Base-by-base conservation (phyloP, 2,797 vertebrate species). In the Lacerta viridis region DNA sequence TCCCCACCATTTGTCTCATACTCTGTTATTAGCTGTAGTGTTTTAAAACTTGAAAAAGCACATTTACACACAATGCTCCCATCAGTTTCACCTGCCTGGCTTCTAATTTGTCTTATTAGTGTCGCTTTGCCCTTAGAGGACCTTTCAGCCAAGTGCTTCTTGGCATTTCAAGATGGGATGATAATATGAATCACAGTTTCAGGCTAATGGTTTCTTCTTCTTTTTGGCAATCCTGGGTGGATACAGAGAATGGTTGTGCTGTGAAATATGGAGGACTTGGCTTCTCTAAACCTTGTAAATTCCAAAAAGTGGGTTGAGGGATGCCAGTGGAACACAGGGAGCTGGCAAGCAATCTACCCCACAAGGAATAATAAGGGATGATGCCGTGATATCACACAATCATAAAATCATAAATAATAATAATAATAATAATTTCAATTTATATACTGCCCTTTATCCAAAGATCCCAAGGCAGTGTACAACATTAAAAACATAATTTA, bases 51-150 rank as follows among this genome's bases (percentile, higher is more conserved):
- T 74, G n/a, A 85, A 41, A 61, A 5, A 55, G 55, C 13, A 41
- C 15, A 4, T 43, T 36, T 23, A 76, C 27, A 64, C 23, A 11
- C 10, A 8, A 61, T 61, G 36, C 55, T 66, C 50, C 36, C 39
- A 66, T 86, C 74, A 81, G 82, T 41, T 80, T 90, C 82, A 83
- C 86, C 66, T 91, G 43, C 69, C 85, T 33, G 76, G 20, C 39
- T 84, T 83, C 86, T 91, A 84, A 85, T 88, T 89, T 84, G 25
- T 64, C 43, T 84, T 76, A 50, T 76, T 80, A 85, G 36, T 78
- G 4, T 8, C n/a, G 15, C 13, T 80, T 39, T 20, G 2, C 83
- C 27, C 64, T 66, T 71, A 41, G 36, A 69, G 17, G 39, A 7
- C 80, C 59, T 85, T 86, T 89, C 64, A 85, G 80, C 36, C 43